Base-by-base conservation (phyloP, 2,797 vertebrate genomes). In the Nothura maculosa region DNA sequence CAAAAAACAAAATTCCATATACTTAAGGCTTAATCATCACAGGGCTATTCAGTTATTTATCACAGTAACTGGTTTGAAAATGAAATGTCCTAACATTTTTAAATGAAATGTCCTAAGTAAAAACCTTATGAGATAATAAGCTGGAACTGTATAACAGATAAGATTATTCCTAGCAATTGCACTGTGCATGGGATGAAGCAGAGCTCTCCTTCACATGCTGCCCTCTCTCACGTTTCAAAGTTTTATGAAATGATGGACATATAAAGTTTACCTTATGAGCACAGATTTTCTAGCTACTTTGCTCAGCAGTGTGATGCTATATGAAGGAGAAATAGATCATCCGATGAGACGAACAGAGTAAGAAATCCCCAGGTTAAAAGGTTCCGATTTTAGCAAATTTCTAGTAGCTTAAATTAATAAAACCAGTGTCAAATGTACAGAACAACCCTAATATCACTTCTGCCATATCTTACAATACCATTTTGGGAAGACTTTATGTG, bases 261-360 rank as follows among this genome's bases (percentile, higher is more conserved):
- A 34, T 18, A 48, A 63, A 2, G 1, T 61, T 74, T 20, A 18
- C 9, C 45, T 3, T 0, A 0, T 16, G 24, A 34, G 8, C 27
- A 32, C 19, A 14, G 27, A 67, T 27, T 43, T 81, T 67, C 38
- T 12, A 74, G 52, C 17, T 77, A 45, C 8, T n/a, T 64, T 80
- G 36, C 54, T 66, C 48, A 72, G 27, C 19, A 8, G 10, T 60
- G 22, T 36, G n/a, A 6, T 38, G 18, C 2, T 75, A 18, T 34
- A 13, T 68, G 68, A 68, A 74, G 45, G 40, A 61, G 27, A 58
- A 72, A 50, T 5, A 72, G 14, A 62, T 50, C 28, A 57, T 14
- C 4, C 12, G 11, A 25, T 54, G 12, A 9, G 6, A 2, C 85
- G 34, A 77, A 85, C 25, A 25, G 9, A 63, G 7, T 4, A 32